These are phyloP conservation scores for Drosophila lacteicornis DNA, from an alignment of 1,140 invertebrate genomes.

Conservation along the genomic window DNA sequence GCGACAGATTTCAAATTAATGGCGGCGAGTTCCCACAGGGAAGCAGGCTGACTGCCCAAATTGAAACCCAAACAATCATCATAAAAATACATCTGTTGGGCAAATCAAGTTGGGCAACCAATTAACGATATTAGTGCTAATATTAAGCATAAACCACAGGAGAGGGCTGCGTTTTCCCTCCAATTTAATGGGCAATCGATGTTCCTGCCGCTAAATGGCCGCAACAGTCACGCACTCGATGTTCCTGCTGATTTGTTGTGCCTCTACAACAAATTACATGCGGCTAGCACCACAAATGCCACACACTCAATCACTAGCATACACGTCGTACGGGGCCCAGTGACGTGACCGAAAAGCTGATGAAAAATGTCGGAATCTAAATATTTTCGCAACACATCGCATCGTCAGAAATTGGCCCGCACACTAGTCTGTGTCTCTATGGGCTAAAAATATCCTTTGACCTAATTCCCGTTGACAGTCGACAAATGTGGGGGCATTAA, in stretches of 20 bases:
- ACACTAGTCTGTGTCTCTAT: constrained; percentile 13
- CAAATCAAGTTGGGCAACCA: constrained; percentile 32
- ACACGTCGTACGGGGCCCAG: constrained; percentile 1
- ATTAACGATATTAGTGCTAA: constrained; percentile 46
- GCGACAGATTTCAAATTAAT: constrained; percentile 48
- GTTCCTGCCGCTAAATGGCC: constrained; percentile 31
- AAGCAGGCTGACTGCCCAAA: neutral
- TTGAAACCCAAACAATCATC: constrained; percentile 31
- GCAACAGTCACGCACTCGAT: constrained; percentile 42
- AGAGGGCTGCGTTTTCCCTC: neutral
- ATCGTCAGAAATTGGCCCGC: constrained; percentile 31
- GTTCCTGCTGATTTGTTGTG: constrained; percentile 39
- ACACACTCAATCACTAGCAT: constrained; percentile 11
- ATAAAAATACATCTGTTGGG: constrained; percentile 41
- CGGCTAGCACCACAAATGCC: constrained; percentile 14
- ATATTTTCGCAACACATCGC: constrained; percentile 46
- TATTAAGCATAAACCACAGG: constrained; percentile 20
- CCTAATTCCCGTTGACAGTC: constrained; percentile 77
- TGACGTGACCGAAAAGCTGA: constrained; percentile 59
- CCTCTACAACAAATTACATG: constrained; percentile 30
- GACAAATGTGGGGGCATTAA: constrained; percentile 68
- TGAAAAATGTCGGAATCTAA: constrained; percentile 61
- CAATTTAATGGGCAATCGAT: constrained; percentile 40
- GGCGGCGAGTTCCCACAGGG: constrained; percentile 9
- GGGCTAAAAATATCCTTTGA: constrained; percentile 77